Evolutionary conservation across 1,140 invertebrate genomes (phyloP), one percentile per base, ranked within the genome.

Genomic region (Drosophila suzukii): DNA sequence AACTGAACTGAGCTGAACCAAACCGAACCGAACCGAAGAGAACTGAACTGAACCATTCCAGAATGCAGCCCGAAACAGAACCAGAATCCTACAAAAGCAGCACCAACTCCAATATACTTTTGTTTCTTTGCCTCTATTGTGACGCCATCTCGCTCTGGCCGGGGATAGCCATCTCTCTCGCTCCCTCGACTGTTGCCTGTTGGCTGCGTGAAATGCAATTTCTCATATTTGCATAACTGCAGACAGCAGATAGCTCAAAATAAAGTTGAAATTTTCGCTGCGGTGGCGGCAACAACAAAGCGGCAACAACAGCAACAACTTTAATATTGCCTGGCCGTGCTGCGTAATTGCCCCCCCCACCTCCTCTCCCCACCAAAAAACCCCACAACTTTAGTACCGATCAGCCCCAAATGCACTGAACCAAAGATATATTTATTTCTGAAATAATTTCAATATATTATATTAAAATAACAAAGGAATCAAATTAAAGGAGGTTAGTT

Each of bases 191-290:
- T 27, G 10, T 27, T 34, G 72, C 43, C 50, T 39, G 71, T 47
- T 73, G 74, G 74, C 61, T 86, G 83, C 80, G 83, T 88, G 76
- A 89, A 86, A 86, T 86, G 83, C 83, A 86, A 86, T 86, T 86
- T 86, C 84, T 89, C 83, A 86, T 86, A 86, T 86, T 86, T 86
- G 83, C 83, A 86, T 88, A 86, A 88, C 83, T 86, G 83, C 83
- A 86, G 83, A 88, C 84, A 86, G 83, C 75, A 89, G 83, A 86
- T 86, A 86, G 83, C 83, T 86, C 83, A 86, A 86, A 86, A 86
- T 86, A 86, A 86, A 86, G 83, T 86, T 86, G 83, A 76, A 88
- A 83, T 78, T 85, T 86, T 70, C 58, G 65, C 75, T 72, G 68
- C 79, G 75, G 79, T 79, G 44, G 73, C 73, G 70, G 46, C 77